phyloP scores from a whole-genome alignment of 2,888 invertebrate genomes.

The Kryphioiulus occultus region DNA sequence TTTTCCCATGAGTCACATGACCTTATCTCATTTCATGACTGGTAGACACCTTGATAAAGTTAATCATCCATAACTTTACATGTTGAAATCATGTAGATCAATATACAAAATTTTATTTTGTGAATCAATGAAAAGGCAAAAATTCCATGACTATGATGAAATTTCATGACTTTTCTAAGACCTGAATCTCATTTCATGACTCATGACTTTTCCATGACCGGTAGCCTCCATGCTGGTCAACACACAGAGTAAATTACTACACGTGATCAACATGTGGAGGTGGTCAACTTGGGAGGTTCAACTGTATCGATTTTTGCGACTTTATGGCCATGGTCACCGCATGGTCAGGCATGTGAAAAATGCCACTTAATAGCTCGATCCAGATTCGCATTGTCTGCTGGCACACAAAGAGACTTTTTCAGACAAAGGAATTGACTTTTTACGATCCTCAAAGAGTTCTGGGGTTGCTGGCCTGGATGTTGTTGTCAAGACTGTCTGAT shows the following conservation, averaged over 20 bases:
- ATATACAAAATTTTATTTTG: too few relatives aligned
- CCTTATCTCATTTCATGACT: too few relatives aligned
- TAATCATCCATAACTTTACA: too few relatives aligned
- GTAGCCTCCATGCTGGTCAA: background rate
- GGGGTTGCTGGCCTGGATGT: background rate
- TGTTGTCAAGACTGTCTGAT: background rate
- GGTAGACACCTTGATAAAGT: too few relatives aligned
- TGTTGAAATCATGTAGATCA: background rate
- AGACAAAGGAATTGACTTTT: conserved; percentile 19
- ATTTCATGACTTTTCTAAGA: too few relatives aligned
- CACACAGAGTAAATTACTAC: too few relatives aligned
- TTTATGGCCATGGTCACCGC: background rate
- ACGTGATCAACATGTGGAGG: too few relatives aligned
- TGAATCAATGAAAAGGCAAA: too few relatives aligned
- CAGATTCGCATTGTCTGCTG: background rate
- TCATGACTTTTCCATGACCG: too few relatives aligned
- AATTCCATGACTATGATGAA: too few relatives aligned
- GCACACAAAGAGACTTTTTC: background rate
- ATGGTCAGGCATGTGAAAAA: background rate
- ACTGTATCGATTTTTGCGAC: background rate
- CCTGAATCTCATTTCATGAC: too few relatives aligned
- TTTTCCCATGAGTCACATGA: too few relatives aligned
- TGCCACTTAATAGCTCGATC: background rate
- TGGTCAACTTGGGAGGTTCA: background rate
- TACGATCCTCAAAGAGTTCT: background rate